Evolutionary conservation across 2,113 vertebrate genomes (phyloP), one percentile per base, ranked within the genome.

Genomic region (Erythrocebus patas): DNA sequence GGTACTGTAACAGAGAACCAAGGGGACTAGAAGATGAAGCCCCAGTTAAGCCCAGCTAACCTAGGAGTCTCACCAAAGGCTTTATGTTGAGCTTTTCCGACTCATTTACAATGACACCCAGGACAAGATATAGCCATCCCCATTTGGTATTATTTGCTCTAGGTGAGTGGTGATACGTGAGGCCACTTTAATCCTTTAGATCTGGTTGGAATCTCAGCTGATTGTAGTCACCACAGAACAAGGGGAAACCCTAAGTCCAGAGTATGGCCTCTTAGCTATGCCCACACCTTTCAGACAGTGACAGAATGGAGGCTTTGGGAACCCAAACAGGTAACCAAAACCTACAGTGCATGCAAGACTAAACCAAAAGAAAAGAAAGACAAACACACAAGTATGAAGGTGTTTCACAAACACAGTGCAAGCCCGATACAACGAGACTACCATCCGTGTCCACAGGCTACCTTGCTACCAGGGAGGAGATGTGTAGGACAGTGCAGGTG

Each of bases 1-100:
- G 99, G 99, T 99, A 99, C 99, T 99, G 98, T 81, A 98, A 98
- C 91, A 93, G 90, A 98, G 97, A 98, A 94, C 80, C 97, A 30
- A 0, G 38, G 40, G 35, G 17, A 43, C 97, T 97, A 61, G 97
- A 80, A 81, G 90, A 75, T 38, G 57, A 59, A 87, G 79, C 76
- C 79, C 57, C 40, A 30, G 89, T 57, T 87, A 75, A 80, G 23
- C 89, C 81, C 70, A 76, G n/a, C 40, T 64, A 17, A 87, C 27
- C n/a, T 32, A 95, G 27, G 92, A n/a, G 64, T 75, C 88, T 87
- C 76, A 93, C 50, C 83, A 87, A 72, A 95, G 75, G 50, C 78
- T 83, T 75, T 70, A 57, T 45, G 32, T 79, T 85, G 68, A 68
- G 80, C 45, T 89, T 96, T 95, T 48, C 94, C 70, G 97, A 83